Evolutionary conservation across 2,797 vertebrate genomes (phyloP), one percentile per base, ranked within the genome.

Genomic region (Macrochelys suwanniensis): DNA sequence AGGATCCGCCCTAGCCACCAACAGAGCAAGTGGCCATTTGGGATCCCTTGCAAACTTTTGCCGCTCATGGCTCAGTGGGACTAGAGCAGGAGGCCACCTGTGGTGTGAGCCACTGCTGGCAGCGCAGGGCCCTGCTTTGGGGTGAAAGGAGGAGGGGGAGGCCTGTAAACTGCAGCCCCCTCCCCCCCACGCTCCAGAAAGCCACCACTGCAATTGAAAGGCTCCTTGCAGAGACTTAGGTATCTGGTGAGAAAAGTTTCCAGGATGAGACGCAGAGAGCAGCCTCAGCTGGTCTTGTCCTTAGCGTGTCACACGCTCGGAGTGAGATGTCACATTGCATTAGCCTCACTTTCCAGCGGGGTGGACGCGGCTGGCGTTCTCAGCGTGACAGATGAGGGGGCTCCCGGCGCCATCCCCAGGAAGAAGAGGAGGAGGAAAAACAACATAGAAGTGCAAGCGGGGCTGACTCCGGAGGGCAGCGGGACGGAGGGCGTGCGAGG

Each of bases 281-380:
- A 91, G 92, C 61, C 97, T 97, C 97, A 95, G 92, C 96, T 94
- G 96, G 93, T 92, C 93, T 85, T 2, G 2, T 91, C 93, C 65
- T 68, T 23, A 1, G 42, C 31, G 87, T 88, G 91, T 65, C 94
- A 89, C 56, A 89, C 11, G 91, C 94, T 90, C 84, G 90, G 42
- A 94, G 88, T 4, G n/a, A 85, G 3, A 11, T 97, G 97, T 97
- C 97, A 96, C 88, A 7, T 89, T 9, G 86, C 71, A 92, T 98
- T 86, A 98, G 76, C 59, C 57, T 96, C 95, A 85, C 37, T 65
- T 15, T 3, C 45, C 2, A 0, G 31, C 26, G 28, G 90, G 87
- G 93, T 2, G 7, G 61, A 83, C 82, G 68, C 13, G 17, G 53
- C 84, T 31, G n/a, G 84, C 68, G 25, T 51, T 50, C 4, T 1